phyloP scores from a whole-genome alignment of 2,113 vertebrate species.

The Rana temporaria region DNA sequence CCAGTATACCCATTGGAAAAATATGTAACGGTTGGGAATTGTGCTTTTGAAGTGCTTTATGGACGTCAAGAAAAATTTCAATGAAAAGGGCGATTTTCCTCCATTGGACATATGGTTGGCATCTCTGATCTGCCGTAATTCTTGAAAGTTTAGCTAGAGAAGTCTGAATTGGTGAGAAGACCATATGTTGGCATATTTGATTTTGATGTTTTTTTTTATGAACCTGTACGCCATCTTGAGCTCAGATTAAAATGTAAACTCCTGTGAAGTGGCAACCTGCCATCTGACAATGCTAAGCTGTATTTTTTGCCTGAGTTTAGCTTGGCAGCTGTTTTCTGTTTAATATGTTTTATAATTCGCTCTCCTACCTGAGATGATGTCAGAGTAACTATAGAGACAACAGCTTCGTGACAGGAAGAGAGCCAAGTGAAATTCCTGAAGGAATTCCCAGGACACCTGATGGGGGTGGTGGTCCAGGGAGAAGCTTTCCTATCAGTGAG shows the following conservation, averaged over 20 bases:
- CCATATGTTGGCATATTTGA: constrained; percentile 11
- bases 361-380: constrained; percentile 26
- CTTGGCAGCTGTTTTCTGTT: constrained; percentile 39
- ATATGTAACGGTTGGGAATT: too few species aligned
- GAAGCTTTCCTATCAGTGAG: background rate
- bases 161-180: background rate
- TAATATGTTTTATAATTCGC: constrained; percentile 26
- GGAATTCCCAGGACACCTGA: background rate
- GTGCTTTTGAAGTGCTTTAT: background rate
- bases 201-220: constrained; percentile 25
- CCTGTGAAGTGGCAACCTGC: constrained; percentile 4
- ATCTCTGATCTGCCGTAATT: constrained; percentile 49
- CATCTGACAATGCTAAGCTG: constrained; percentile 24
- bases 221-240: constrained; percentile 50
- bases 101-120: constrained; percentile 29
- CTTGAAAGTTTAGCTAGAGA: constrained; percentile 16
- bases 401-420: background rate
- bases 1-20: too few species aligned
- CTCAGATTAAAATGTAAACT: constrained; percentile 47
- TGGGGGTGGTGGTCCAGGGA: background rate
- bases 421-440: background rate
- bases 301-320: background rate
- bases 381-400: constrained; percentile 36
- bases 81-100: constrained; percentile 6
- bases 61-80: background rate